Conservation (phyloP, 92 coral and sea anemone species). For the Actinostola sp. region DNA sequence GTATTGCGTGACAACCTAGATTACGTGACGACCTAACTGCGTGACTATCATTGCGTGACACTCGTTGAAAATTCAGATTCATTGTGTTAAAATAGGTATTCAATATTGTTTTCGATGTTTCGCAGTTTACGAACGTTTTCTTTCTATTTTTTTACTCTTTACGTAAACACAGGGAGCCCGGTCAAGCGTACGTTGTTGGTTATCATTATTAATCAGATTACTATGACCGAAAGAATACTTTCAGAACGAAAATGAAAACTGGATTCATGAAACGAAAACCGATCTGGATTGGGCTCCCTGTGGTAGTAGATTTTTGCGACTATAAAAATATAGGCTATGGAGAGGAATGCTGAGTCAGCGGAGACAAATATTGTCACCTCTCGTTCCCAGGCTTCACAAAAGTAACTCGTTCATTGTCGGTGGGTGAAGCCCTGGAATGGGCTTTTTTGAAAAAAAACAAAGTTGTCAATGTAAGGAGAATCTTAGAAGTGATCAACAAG, state of each 20-base stretch:
- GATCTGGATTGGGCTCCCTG: slow-evolving; percentile 18
- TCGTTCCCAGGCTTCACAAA: too few species aligned
- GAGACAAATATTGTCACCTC: neutral
- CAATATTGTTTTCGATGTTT: neutral
- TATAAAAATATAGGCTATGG: slow-evolving; percentile 38
- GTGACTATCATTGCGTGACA: too few species aligned
- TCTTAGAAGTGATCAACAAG: slow-evolving; percentile 92
- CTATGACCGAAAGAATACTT: neutral
- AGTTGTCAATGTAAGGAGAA: slow-evolving; percentile 13
- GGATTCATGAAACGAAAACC: slow-evolving; percentile 15
- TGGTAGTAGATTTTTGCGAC: slow-evolving; percentile 3
- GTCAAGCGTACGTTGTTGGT: neutral
- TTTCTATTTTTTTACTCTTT: neutral
- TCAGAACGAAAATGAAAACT: too few species aligned
- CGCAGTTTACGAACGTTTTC: neutral
- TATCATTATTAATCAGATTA: neutral
- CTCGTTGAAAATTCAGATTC: too few species aligned
- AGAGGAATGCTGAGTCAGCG: neutral
- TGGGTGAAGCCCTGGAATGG: too few species aligned
- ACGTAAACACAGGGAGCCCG: slow-evolving; percentile 2
- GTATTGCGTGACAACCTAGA: too few species aligned
- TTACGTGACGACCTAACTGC: too few species aligned
- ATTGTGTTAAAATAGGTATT: neutral
- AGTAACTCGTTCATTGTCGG: too few species aligned
- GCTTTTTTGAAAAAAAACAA: too few species aligned